phyloP scores from a whole-genome alignment of 2,888 invertebrate genomes.

The Xanthorhoe designata region DNA sequence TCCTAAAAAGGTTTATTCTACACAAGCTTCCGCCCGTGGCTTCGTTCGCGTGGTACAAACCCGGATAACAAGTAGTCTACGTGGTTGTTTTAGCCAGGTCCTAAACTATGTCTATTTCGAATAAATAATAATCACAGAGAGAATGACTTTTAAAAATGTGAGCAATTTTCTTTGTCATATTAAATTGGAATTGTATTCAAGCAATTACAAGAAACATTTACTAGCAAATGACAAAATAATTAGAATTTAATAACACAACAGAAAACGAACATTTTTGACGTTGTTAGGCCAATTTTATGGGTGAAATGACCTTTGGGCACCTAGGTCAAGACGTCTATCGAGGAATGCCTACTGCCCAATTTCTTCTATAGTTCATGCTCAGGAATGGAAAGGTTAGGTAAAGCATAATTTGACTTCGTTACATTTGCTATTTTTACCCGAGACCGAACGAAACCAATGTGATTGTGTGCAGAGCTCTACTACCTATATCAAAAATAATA shows the following conservation, averaged over 20 bases:
- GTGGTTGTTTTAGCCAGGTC: too few species aligned
- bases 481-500: too few species aligned
- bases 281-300: constrained; percentile 19
- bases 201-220: constrained; percentile 9
- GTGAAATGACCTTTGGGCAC: constrained; percentile 31
- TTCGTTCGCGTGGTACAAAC: too few species aligned
- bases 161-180: background rate
- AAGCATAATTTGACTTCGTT: constrained; percentile 10
- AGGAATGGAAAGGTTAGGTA: constrained; percentile 13
- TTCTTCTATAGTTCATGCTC: constrained; percentile 17
- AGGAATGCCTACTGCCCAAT: constrained; percentile 12
- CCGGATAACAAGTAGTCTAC: too few species aligned
- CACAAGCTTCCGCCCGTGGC: too few species aligned
- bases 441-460: background rate
- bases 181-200: background rate
- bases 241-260: constrained; percentile 15
- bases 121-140: too few species aligned
- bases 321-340: constrained; percentile 31
- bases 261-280: constrained; percentile 26
- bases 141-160: too few species aligned
- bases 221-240: constrained; percentile 34
- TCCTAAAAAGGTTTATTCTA: background rate
- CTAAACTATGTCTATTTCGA: too few species aligned
- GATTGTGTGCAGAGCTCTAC: background rate
- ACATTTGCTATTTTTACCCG: constrained; percentile 5